These are phyloP conservation scores for Hippopotamyrus pictus DNA, from an alignment of 2,797 vertebrate species.

Conservation along the genomic window DNA sequence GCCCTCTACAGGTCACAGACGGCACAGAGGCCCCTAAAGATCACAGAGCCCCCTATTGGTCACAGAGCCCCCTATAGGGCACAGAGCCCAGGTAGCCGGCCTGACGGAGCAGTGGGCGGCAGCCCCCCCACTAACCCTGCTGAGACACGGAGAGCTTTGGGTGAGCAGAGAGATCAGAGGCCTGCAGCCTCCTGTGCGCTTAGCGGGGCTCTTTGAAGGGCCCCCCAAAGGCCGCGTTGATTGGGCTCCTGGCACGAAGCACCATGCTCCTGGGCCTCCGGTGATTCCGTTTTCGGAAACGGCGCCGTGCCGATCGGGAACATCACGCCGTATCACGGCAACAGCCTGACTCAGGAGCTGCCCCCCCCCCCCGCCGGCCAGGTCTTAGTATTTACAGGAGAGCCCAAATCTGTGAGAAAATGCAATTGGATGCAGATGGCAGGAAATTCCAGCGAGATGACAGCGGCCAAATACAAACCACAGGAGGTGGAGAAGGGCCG, in stretches of 20 bases:
- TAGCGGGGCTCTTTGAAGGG: background rate
- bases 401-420: conserved; percentile 85
- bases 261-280: background rate
- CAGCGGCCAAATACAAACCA: conserved; percentile 87
- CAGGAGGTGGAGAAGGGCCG: conserved; percentile 83
- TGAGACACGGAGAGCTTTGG: background rate
- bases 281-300: background rate
- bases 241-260: background rate
- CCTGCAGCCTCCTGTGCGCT: background rate
- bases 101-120: background rate
- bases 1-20: background rate
- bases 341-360: background rate
- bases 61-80: background rate
- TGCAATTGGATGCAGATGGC: conserved; percentile 94
- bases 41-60: too few species aligned
- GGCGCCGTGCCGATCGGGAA: background rate
- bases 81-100: background rate
- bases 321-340: background rate
- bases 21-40: background rate
- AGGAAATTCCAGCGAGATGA: conserved; percentile 98
- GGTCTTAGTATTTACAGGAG: conserved; percentile 90
- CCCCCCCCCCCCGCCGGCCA: conserved; percentile 37
- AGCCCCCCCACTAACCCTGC: background rate
- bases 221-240: background rate
- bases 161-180: background rate